phyloP scores from a whole-genome alignment of 2,888 invertebrate species.

The Lymantria dispar region DNA sequence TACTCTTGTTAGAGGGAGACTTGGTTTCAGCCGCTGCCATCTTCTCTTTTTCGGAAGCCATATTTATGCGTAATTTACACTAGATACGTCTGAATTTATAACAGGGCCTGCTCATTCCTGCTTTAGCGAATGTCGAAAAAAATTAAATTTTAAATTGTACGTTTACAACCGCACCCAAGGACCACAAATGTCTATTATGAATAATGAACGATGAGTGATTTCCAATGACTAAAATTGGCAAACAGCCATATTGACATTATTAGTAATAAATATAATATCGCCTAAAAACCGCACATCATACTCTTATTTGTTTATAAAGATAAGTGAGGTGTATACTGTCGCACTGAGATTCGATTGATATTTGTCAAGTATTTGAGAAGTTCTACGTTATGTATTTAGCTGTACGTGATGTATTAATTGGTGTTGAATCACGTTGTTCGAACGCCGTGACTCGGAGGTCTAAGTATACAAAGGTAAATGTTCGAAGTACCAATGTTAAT shows the following conservation, averaged over 20 bases:
- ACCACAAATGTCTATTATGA: conserved; percentile 48
- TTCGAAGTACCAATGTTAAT: conserved; percentile 34
- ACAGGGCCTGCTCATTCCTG: conserved; percentile 65
- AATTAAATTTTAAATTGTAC: conserved; percentile 20
- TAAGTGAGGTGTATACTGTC: conserved; percentile 24
- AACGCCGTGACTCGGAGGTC: conserved; percentile 36
- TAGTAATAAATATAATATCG: conserved; percentile 43
- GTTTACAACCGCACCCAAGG: conserved; percentile 55
- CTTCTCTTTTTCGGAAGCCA: conserved; percentile 77
- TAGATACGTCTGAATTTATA: conserved; percentile 49
- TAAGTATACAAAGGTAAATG: conserved; percentile 29
- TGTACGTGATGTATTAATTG: conserved; percentile 56
- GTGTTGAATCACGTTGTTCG: conserved; percentile 37
- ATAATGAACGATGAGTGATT: conserved; percentile 68
- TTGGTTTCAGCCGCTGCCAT: conserved; percentile 74
- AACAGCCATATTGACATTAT: conserved; percentile 66
- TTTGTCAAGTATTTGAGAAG: conserved; percentile 35
- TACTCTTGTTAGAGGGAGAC: conserved; percentile 74
- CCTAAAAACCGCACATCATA: conserved; percentile 47
- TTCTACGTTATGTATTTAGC: conserved; percentile 46
- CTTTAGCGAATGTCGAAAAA: conserved; percentile 21
- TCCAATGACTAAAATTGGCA: conserved; percentile 63
- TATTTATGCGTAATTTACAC: conserved; percentile 52
- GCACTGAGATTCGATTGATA: conserved; percentile 28
- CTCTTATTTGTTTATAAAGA: conserved; percentile 34